Percentiles rank a stretch among this genome's conserved stretches.
Evolutionary conservation across 2,888 invertebrate genomes (phyloP).

Genomic region (Nephrotoma flavescens): DNA sequence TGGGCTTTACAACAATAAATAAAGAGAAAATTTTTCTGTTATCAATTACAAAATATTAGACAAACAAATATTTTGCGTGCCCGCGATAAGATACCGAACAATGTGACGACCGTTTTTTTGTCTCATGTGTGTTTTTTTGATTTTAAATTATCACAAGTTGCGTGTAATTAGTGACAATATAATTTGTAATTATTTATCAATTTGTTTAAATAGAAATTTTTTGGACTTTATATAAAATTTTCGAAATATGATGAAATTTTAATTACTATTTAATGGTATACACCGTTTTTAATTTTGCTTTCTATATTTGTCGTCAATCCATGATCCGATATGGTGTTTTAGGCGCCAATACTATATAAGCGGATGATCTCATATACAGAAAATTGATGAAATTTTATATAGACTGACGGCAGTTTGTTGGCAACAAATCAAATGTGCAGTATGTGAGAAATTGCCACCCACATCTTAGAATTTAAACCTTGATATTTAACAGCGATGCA

Average conservation of each 20-base stretch:
- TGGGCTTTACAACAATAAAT: neutral
- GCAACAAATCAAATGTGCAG: neutral
- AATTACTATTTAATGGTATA: neutral
- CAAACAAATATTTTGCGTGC: neutral
- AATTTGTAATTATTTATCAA: neutral
- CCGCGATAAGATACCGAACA: neutral
- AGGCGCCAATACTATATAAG: neutral
- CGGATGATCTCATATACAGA: neutral
- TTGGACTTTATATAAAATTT: neutral
- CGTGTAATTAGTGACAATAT: neutral
- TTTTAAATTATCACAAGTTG: neutral
- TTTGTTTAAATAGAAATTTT: neutral
- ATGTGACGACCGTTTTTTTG: neutral
- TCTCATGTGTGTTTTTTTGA: neutral
- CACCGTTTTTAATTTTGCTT: neutral
- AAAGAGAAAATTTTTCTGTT: neutral
- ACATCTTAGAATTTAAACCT: neutral
- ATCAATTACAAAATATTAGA: neutral
- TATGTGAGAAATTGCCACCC: neutral
- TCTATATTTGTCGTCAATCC: neutral
- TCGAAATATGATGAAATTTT: neutral
- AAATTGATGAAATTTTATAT: neutral
- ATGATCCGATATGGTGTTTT: neutral
- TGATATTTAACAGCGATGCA: neutral
- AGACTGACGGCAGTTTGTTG: neutral